A percentile compares a stretch with the other conserved stretches of the same genome.
These are phyloP conservation scores for Brachymystax lenok DNA, from an alignment of 2,797 vertebrate genomes.

Conservation along the genomic window DNA sequence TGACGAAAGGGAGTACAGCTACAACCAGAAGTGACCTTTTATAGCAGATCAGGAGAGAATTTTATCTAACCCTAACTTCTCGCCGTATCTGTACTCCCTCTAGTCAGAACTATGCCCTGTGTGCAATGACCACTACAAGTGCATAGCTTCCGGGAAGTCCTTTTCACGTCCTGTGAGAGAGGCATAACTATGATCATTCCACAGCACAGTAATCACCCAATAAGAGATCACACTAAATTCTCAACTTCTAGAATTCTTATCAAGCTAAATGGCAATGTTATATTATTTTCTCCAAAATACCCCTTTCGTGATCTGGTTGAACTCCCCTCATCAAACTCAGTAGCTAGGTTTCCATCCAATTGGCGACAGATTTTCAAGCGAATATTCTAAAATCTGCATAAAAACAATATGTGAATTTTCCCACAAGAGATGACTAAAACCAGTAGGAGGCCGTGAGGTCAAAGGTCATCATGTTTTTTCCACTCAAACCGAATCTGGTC, in stretches of 20 bases:
- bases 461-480: conserved; percentile 35
- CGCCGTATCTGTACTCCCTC: too few relatives aligned
- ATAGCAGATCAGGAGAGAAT: too few relatives aligned
- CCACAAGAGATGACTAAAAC: conserved; percentile 31
- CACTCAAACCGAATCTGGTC: conserved; percentile 41
- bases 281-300: conserved; percentile 24
- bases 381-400: too few relatives aligned
- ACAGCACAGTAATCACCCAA: conserved; percentile 35
- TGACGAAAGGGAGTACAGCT: too few relatives aligned
- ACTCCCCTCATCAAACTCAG: too few relatives aligned
- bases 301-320: not conserved
- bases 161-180: conserved; percentile 26
- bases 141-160: conserved; percentile 2
- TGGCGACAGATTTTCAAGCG: too few relatives aligned
- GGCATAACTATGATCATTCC: conserved; percentile 28
- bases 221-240: conserved; percentile 17
- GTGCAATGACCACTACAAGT: not conserved
- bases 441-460: conserved; percentile 50
- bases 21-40: too few relatives aligned
- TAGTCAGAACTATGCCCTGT: not conserved
- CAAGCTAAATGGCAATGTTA: conserved; percentile 27
- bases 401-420: too few relatives aligned
- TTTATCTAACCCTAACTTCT: too few relatives aligned
- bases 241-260: conserved; percentile 37
- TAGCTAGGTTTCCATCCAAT: too few relatives aligned